These are phyloP conservation scores for Octonoba sinensis DNA, from an alignment of 2,888 invertebrate species.

Conservation along the genomic window DNA sequence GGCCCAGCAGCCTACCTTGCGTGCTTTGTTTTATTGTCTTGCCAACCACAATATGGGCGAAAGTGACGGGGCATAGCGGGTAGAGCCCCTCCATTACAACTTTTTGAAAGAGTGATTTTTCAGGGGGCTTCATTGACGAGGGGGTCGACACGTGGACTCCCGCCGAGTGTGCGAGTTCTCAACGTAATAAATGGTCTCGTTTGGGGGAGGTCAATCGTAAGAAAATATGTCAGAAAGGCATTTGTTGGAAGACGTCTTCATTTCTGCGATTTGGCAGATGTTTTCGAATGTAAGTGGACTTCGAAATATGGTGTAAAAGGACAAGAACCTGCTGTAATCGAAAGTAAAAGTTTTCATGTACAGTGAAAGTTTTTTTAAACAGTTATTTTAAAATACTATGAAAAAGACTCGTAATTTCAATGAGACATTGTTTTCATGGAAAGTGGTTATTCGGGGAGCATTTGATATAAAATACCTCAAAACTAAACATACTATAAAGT, in stretches of 20 bases:
- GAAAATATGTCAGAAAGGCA: slow-evolving; percentile 13
- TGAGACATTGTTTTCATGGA: no score
- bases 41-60: slow-evolving; percentile 1
- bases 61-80: slow-evolving; percentile 23
- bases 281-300: background rate
- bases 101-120: slow-evolving; percentile 22
- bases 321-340: no score
- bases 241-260: slow-evolving; percentile 24
- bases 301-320: no score
- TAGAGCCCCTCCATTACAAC: slow-evolving; percentile 15
- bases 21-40: slow-evolving; percentile 40
- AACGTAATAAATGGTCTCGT: slow-evolving; percentile 23
- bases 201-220: slow-evolving; percentile 4
- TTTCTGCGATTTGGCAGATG: slow-evolving; percentile 19
- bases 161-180: background rate
- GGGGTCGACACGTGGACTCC: background rate
- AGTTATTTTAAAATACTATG: no score
- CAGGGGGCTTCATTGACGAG: slow-evolving; percentile 2
- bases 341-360: no score
- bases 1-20: slow-evolving; percentile 14
- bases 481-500: no score
- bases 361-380: no score
- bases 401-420: no score
- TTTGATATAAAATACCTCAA: no score
- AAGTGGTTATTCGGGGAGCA: no score